A percentile compares a stretch with the other conserved stretches of the same genome.
phyloP scores from a whole-genome alignment of 2,888 invertebrate genomes.

The Dascillus cervinus region DNA sequence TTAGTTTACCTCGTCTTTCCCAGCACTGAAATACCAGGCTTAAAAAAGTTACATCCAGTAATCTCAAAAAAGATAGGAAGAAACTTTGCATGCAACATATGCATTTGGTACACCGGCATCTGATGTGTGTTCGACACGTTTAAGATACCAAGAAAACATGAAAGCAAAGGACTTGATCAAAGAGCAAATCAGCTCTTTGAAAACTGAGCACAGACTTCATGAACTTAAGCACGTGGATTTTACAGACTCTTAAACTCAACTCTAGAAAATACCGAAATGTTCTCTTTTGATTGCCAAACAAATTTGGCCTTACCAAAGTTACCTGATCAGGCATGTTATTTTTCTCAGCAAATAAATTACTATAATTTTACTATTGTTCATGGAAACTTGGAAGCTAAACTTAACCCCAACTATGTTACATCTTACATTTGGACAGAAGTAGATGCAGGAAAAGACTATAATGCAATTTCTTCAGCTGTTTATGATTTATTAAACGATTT shows the following conservation, averaged over 20 bases:
- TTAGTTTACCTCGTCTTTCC: too few relatives aligned
- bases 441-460: too few relatives aligned
- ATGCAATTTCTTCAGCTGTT: too few relatives aligned
- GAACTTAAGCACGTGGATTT: constrained; percentile 2
- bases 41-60: too few relatives aligned
- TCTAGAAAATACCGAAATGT: constrained; percentile 2
- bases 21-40: too few relatives aligned
- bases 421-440: too few relatives aligned
- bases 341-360: constrained; percentile 5
- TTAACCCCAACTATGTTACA: too few relatives aligned
- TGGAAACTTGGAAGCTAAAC: not conserved
- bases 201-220: constrained; percentile 1
- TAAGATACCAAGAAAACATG: constrained; percentile 1
- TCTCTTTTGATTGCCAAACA: constrained; percentile 8
- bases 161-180: too few relatives aligned
- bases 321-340: constrained; percentile 8
- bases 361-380: constrained; percentile 5
- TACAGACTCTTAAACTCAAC: constrained; percentile 1
- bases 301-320: constrained; percentile 8
- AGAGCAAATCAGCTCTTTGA: not conserved
- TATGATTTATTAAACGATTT: too few relatives aligned
- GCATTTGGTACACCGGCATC: constrained; percentile 5
- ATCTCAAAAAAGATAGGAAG: too few relatives aligned
- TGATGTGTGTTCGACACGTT: constrained; percentile 2
- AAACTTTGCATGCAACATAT: too few relatives aligned